phyloP scores from a whole-genome alignment of 1,140 invertebrate species.

The Samia ricini region DNA sequence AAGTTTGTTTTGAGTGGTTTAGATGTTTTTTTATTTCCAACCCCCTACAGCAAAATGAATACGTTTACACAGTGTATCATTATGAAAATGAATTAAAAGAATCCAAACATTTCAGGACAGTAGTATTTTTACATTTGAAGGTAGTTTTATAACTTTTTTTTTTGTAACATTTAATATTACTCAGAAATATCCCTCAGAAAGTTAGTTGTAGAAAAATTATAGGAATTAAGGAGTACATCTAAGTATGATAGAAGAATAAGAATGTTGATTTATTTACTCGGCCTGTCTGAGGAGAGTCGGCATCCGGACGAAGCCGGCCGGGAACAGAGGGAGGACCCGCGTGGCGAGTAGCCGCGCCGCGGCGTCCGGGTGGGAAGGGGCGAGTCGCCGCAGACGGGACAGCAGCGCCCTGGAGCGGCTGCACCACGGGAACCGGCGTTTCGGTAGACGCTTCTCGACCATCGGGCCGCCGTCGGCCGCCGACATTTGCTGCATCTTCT shows the following conservation, averaged over 20 bases:
- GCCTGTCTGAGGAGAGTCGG: constrained; percentile 48
- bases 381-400: constrained; percentile 30
- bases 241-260: not conserved
- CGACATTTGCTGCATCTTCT: constrained; percentile 47
- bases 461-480: constrained; percentile 33
- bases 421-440: constrained; percentile 72
- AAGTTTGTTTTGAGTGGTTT: too few relatives aligned
- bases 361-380: constrained; percentile 28
- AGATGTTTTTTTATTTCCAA: too few relatives aligned
- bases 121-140: too few relatives aligned
- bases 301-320: constrained; percentile 50
- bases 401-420: constrained; percentile 40
- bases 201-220: too few relatives aligned
- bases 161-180: too few relatives aligned
- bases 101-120: too few relatives aligned
- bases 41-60: too few relatives aligned
- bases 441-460: constrained; percentile 60
- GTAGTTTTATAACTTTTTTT: too few relatives aligned
- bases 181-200: too few relatives aligned
- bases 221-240: too few relatives aligned
- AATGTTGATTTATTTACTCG: constrained; percentile 32
- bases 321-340: constrained; percentile 65
- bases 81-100: too few relatives aligned
- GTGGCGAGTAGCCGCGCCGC: constrained; percentile 35
- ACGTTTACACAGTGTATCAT: too few relatives aligned